Base-by-base conservation (phyloP, 2,797 vertebrate genomes). In the Bradypodion pumilum region DNA sequence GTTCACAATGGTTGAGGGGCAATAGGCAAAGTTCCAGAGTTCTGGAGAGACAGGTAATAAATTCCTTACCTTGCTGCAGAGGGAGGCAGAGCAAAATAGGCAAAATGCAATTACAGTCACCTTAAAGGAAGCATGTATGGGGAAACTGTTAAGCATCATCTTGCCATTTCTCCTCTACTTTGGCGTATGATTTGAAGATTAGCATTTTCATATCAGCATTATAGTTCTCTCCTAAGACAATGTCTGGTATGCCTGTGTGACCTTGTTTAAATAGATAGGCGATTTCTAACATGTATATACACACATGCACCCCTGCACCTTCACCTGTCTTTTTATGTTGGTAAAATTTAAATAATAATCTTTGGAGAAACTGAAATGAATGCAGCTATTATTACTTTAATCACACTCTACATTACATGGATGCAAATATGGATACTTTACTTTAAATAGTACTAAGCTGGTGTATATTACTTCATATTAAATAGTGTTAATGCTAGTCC, bases 61-160 rank as follows among this genome's bases (percentile, higher is more conserved):
- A 85, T 52, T 65, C 44, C 29, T 7, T 3, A 42, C 35, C 59
- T 66, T 74, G 5, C 15, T 52, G 27, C 74, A 29, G 29, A 15
- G 72, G 0, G 5, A 25, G 52, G 27, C 29, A 2, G 80, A 3
- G n/a, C 4, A 13, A 5, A 74, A 0, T 13, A 46, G 21, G 16
- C 82, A 60, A 76, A 85, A 80, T 44, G 89, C 25, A 46, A 32
- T n/a, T 78, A 9, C n/a, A 65, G 16, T 65, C 65, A 16, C 40
- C 49, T 8, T 12, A 70, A 25, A 29, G 60, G 74, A 12, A 59
- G 1, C 35, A 3, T 37, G 1, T 42, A 77, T 86, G 32, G 68
- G 44, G 72, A 70, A 82, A 27, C 1, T 5, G 3, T 49, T 4
- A 75, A 4, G 5, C 9, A 46, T 77, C 27, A 5, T 66, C 75